Evolutionary conservation across 2,888 invertebrate genomes (phyloP).

Genomic region (Tubulanus polymorphus): DNA sequence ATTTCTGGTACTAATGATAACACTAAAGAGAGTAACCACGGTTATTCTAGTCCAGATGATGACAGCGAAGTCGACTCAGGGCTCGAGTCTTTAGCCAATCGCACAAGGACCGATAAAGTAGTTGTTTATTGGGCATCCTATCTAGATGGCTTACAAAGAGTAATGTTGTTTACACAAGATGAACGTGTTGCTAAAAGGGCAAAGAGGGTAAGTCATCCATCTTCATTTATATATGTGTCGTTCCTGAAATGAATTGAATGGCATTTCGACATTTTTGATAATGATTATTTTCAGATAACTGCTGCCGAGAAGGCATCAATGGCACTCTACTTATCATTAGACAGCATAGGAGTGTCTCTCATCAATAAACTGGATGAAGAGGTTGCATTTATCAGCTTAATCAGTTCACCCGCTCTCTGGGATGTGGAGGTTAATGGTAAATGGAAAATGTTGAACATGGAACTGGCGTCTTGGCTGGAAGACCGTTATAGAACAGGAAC

Average conservation of each 20-base stretch:
- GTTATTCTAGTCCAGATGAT: conserved; percentile 43
- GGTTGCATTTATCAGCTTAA: conserved; percentile 65
- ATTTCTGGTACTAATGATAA: conserved; percentile 51
- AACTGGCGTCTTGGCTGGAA: conserved; percentile 76
- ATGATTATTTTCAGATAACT: conserved; percentile 31
- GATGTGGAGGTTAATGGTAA: conserved; percentile 74
- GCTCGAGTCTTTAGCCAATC: conserved; percentile 53
- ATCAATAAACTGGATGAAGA: conserved; percentile 58
- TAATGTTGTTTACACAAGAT: conserved; percentile 72
- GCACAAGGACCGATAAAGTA: conserved; percentile 71
- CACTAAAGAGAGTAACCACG: conserved; percentile 31
- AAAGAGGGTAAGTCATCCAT: conserved; percentile 42
- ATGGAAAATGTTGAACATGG: conserved; percentile 74
- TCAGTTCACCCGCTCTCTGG: conserved; percentile 72
- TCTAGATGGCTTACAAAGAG: conserved; percentile 70
- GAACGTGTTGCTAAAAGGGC: conserved; percentile 65
- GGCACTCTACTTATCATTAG: conserved; percentile 67
- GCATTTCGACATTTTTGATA: not conserved
- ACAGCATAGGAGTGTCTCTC: conserved; percentile 64
- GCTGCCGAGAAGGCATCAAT: conserved; percentile 64
- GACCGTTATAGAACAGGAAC: conserved; percentile 70
- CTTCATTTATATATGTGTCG: not conserved
- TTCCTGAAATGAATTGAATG: not conserved
- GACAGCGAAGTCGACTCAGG: conserved; percentile 35
- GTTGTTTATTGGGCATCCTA: conserved; percentile 78